phyloP scores from a whole-genome alignment of 2,113 vertebrate genomes.

The Ifrita kowaldi region DNA sequence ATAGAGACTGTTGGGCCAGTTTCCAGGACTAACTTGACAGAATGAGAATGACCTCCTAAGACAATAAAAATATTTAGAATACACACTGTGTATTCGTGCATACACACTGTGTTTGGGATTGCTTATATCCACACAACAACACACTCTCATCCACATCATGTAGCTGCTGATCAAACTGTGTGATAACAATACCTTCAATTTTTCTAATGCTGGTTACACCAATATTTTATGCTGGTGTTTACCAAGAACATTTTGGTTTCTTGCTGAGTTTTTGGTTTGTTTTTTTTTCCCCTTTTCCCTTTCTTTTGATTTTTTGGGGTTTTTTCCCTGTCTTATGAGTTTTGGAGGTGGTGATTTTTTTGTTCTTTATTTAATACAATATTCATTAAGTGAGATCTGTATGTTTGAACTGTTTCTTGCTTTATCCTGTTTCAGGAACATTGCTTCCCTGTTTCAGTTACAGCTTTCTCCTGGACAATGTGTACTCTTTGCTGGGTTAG shows the following conservation, averaged over 20 bases:
- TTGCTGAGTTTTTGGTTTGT: accelerated
- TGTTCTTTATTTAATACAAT: accelerated
- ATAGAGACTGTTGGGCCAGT: background rate
- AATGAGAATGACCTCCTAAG: background rate
- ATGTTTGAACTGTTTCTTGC: background rate
- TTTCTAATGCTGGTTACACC: background rate
- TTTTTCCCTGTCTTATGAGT: background rate
- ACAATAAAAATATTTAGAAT: background rate
- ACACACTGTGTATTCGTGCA: background rate
- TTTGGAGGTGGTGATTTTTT: background rate
- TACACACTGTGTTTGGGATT: background rate
- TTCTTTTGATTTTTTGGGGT: background rate
- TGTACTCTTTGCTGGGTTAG: background rate
- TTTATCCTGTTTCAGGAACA: background rate
- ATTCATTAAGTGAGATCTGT: background rate
- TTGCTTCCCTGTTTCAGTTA: background rate
- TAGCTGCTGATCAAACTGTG: background rate
- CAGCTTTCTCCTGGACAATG: background rate
- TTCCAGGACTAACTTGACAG: background rate
- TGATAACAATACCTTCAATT: background rate
- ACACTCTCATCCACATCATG: background rate
- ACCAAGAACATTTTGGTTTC: background rate
- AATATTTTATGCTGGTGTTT: background rate
- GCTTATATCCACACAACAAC: background rate
- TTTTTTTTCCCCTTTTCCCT: accelerated